Evolutionary conservation across 2,888 invertebrate genomes (phyloP), one percentile per base, ranked within the genome.

Genomic region (Drosophila birchii): DNA sequence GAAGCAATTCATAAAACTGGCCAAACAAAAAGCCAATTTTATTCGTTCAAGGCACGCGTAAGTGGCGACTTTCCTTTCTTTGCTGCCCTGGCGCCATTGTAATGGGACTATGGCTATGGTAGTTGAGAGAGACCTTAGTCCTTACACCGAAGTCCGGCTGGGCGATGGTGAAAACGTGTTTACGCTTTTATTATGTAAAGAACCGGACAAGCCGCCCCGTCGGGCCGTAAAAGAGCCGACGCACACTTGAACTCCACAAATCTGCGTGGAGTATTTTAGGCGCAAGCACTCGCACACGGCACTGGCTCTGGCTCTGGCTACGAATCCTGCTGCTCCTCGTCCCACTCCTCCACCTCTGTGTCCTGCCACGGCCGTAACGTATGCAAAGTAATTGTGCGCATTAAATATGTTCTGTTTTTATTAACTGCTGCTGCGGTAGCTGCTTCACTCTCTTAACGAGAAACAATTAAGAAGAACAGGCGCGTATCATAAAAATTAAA

Each of bases 151-250:
- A 55, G 73, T 61, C 76, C 51, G 75, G 60, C 66, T 76, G 80
- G 78, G 72, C 78, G 76, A 86, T 86, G 76, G 86, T 86, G 84
- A 79, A 88, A 86, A 88, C 84, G 84, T 88, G 86, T 88, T 86
- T 86, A 88, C 88, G 86, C 86, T 86, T 88, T 86, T 86, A 86
- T 86, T 88, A 88, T 86, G 86, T 84, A 80, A 80, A 86, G 61
- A 75, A 55, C 59, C 57, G 61, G 60, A 53, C 67, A 58, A 32
- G 66, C 49, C 36, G 55, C 62, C 38, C 41, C 36, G 34, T 49
- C 36, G 36, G 36, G 61, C 69, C 73, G 72, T 70, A 83, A 78
- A 76, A 62, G 44, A 61, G 49, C 79, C 38, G 58, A 67, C 60
- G 59, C 58, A 75, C 75, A 61, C 75, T 57, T 41, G 45, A 43